phyloP scores from a whole-genome alignment of 2,113 vertebrate genomes.

The Coturnix japonica region DNA sequence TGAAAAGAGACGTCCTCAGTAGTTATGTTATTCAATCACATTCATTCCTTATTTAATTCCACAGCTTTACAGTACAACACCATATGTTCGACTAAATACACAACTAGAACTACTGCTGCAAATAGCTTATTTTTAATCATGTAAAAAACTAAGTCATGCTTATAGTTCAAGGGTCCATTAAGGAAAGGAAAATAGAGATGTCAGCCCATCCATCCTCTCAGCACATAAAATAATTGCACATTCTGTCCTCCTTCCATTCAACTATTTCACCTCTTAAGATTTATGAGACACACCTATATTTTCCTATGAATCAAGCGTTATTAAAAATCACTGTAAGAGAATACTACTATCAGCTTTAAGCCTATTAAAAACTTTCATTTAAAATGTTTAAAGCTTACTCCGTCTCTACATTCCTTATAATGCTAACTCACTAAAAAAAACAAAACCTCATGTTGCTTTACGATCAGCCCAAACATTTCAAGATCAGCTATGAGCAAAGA shows the following conservation, averaged over 20 bases:
- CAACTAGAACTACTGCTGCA: not conserved
- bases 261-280: not conserved
- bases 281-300: not conserved
- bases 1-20: conserved; percentile 47
- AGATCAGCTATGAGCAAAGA: not conserved
- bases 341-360: not conserved
- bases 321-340: not conserved
- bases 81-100: conserved; percentile 26
- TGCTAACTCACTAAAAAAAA: not conserved
- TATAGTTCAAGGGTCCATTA: not conserved
- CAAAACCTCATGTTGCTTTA: not conserved
- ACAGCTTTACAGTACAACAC: not conserved
- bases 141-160: not conserved
- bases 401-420: not conserved
- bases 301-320: not conserved
- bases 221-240: not conserved
- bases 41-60: conserved; percentile 21
- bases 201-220: not conserved
- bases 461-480: not conserved
- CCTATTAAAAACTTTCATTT: not conserved
- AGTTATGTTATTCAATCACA: conserved; percentile 47
- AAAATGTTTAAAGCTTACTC: not conserved
- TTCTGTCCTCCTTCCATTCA: not conserved
- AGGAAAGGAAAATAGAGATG: not conserved
- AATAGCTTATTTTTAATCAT: not conserved